Base-by-base conservation (phyloP, 2,113 vertebrate species). In the Desmodus rotundus region DNA sequence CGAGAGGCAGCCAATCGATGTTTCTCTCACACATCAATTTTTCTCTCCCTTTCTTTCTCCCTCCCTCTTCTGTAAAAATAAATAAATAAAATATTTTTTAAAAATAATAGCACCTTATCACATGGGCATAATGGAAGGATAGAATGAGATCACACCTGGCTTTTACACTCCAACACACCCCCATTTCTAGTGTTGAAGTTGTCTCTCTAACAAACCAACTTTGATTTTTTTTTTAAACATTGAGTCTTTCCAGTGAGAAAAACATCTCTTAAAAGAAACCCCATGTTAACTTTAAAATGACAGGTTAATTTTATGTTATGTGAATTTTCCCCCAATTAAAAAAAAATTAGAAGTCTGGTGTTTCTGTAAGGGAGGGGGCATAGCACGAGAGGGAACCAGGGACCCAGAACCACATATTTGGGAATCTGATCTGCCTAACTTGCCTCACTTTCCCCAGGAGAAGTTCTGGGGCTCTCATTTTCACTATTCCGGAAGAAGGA, bases 401-500 rank as follows among this genome's bases (percentile, higher is more conserved):
- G n/a, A 3, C 45, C 47, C 47, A 63, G 76, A 22, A 11, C 7
- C 38, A 89, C 54, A 56, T 36, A 82, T 13, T 13, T 15, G 61
- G 5, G 28, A 16, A 90, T 26, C 65, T 90, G 6, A 10, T 83
- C 65, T 93, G 45, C 63, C 84, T 95, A 92, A 95, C 26, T 28
- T 85, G 54, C n/a, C 70, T 94, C 38, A 8, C 24, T 82, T 89
- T 95, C 41, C 11, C 41, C 92, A 97, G 97, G 92, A 96, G 94
- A 91, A 93, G 47, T n/a, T 97, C 95, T 56, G 94, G 70, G 11
- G 76, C 38, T 86, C 63, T 92, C 88, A 96, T 97, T 74, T 96
- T 95, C 87, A 94, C 97, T 45, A 95, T 96, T 84, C 93, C 90
- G 1, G 97, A 97, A 95, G 97, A 97, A 95, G 93, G 63, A 90